Evolutionary conservation across 2,797 vertebrate genomes (phyloP).

Genomic region (Hippoglossus hippoglossus): DNA sequence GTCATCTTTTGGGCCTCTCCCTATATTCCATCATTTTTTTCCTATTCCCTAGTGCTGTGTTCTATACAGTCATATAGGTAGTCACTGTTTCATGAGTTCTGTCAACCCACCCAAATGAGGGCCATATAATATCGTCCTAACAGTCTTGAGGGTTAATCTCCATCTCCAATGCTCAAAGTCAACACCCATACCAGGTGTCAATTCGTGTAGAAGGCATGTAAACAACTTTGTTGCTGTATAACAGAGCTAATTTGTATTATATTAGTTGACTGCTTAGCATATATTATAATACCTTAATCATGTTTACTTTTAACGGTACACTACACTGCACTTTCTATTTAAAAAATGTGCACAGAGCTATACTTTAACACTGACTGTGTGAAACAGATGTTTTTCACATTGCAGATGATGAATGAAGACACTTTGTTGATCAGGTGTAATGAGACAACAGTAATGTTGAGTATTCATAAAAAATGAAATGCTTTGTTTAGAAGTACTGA

Average conservation of each 20-base stretch:
- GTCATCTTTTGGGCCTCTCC: not conserved
- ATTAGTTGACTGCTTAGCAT: not conserved
- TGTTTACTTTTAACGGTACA: not conserved
- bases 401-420: not conserved
- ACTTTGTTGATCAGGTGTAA: too few species aligned
- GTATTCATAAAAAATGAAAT: not conserved
- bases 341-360: not conserved
- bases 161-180: not conserved
- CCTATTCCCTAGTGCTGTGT: too few species aligned
- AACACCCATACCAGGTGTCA: not conserved
- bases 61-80: too few species aligned
- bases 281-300: not conserved
- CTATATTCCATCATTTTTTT: not conserved
- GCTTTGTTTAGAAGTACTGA: not conserved
- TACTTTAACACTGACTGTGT: not conserved
- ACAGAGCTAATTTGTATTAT: not conserved
- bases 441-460: too few species aligned
- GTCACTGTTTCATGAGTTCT: too few species aligned
- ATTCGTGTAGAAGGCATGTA: too few species aligned
- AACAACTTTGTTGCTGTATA: not conserved
- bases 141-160: too few species aligned
- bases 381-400: not conserved
- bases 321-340: not conserved
- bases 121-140: not conserved
- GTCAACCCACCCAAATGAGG: not conserved